Conservation (phyloP, 2,888 invertebrate genomes). For the Tinea pellionella region DNA sequence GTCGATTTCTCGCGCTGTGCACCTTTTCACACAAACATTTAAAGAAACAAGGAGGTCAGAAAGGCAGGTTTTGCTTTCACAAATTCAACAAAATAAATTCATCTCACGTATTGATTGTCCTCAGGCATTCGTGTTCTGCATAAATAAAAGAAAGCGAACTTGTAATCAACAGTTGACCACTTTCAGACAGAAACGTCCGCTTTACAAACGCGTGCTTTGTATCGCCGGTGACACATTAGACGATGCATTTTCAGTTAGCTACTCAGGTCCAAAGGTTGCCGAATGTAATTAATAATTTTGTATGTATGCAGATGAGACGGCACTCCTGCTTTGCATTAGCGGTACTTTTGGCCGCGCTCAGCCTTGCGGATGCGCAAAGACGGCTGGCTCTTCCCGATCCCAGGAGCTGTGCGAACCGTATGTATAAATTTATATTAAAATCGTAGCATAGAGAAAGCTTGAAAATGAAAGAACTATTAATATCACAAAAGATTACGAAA, state of each 20-base stretch:
- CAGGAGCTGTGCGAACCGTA: constrained; percentile 89
- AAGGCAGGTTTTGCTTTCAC: constrained; percentile 65
- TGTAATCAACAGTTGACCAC: constrained; percentile 47
- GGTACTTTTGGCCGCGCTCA: constrained; percentile 69
- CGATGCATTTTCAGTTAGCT: too few relatives aligned
- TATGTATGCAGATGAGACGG: constrained; percentile 50
- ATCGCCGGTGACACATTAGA: background rate
- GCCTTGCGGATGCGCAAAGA: constrained; percentile 82
- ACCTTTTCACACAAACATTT: constrained; percentile 59
- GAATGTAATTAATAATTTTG: background rate
- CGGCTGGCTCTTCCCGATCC: constrained; percentile 89
- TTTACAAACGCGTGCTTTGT: background rate
- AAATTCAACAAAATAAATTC: constrained; percentile 69
- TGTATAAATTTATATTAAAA: constrained; percentile 43
- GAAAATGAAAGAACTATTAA: too few relatives aligned
- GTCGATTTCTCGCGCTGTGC: constrained; percentile 50
- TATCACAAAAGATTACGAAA: background rate
- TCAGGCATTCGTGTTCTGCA: constrained; percentile 54
- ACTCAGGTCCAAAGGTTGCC: too few relatives aligned
- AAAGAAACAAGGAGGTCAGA: constrained; percentile 60
- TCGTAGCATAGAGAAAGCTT: too few relatives aligned
- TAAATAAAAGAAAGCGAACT: constrained; percentile 66
- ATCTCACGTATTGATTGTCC: constrained; percentile 69
- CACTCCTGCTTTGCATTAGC: constrained; percentile 46
- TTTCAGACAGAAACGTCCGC: constrained; percentile 28